Percentiles rank a stretch among this genome's conserved stretches.
Evolutionary conservation across 1,140 invertebrate species (phyloP).

Genomic region (Formica selysi): DNA sequence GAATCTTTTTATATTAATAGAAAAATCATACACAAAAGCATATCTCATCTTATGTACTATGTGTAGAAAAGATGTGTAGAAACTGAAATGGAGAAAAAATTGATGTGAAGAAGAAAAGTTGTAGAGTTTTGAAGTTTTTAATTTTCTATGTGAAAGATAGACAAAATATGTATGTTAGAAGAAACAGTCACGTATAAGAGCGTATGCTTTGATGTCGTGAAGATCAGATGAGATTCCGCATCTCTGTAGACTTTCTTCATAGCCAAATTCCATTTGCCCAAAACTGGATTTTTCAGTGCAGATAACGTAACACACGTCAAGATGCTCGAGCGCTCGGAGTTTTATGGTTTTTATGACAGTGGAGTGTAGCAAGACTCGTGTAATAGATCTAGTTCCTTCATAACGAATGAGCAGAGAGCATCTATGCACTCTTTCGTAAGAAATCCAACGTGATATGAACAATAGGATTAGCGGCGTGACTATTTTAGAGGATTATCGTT

Average conservation of each 20-base stretch:
- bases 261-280: not conserved
- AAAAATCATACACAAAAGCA: no score
- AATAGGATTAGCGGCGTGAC: not conserved
- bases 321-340: constrained; percentile 20
- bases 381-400: constrained; percentile 64
- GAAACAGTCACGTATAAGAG: constrained; percentile 7
- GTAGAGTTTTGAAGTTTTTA: not conserved
- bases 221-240: not conserved
- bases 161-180: not conserved
- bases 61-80: no score
- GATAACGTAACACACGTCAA: constrained; percentile 38
- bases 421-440: constrained; percentile 63
- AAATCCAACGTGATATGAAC: not conserved
- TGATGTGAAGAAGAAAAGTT: no score
- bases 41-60: no score
- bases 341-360: constrained; percentile 64
- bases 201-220: not conserved
- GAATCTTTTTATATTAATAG: no score
- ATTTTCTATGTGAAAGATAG: constrained; percentile 8
- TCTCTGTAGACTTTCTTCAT: constrained; percentile 20
- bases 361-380: constrained; percentile 52
- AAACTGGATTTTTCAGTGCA: constrained; percentile 27
- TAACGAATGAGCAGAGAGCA: not conserved
- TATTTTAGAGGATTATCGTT: not conserved
- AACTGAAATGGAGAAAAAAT: no score